phyloP scores from a whole-genome alignment of 2,113 vertebrate species.

The Sitta europaea region DNA sequence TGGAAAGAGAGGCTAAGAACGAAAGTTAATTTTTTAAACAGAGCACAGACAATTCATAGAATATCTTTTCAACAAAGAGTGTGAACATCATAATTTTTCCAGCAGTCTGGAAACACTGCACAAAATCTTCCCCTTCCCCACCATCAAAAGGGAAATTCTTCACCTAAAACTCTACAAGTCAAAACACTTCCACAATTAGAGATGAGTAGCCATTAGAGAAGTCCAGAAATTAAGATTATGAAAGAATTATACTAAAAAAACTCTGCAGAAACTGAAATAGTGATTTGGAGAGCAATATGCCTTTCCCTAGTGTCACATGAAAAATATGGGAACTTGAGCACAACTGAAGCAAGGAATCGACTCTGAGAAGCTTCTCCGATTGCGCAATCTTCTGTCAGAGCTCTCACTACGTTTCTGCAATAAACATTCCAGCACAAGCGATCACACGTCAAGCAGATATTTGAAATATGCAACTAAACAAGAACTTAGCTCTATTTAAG shows the following conservation, averaged over 20 bases:
- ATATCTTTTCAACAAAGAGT: not conserved
- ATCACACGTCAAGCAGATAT: slow-evolving; percentile 83
- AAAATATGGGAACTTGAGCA: not conserved
- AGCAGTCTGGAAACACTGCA: not conserved
- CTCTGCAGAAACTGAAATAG: not conserved
- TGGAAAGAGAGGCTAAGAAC: not conserved
- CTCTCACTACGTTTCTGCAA: slow-evolving; percentile 71
- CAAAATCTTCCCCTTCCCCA: not conserved
- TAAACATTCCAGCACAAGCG: slow-evolving; percentile 81
- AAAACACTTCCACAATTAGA: not conserved
- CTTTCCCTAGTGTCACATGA: not conserved
- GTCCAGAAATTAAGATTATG: not conserved
- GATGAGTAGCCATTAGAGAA: not conserved
- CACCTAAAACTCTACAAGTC: not conserved
- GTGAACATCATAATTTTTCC: not conserved
- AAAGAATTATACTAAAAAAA: not conserved
- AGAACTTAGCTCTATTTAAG: slow-evolving; percentile 61
- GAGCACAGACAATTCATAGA: not conserved
- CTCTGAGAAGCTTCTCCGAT: slow-evolving; percentile 42
- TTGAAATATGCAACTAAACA: slow-evolving; percentile 83
- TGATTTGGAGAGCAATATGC: not conserved
- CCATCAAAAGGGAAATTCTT: not conserved
- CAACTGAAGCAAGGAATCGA: not conserved
- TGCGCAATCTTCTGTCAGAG: slow-evolving; percentile 77
- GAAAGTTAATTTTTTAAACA: not conserved